Evolutionary conservation across 2,888 invertebrate species (phyloP).

Genomic region (Leucophenga montana): DNA sequence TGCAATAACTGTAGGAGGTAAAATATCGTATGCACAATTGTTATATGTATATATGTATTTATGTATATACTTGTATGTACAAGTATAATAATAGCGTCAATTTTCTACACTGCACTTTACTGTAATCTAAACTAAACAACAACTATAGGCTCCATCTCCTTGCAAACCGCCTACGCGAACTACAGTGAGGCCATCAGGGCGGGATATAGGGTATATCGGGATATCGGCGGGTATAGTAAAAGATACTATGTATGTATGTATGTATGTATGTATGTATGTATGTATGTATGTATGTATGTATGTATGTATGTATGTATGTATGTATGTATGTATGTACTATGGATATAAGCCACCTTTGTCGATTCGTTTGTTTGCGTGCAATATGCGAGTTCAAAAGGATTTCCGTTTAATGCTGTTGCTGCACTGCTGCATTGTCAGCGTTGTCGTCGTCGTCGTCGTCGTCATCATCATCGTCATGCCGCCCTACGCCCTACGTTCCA

Average conservation of each 20-base stretch:
- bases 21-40: background rate
- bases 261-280: background rate
- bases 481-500: background rate
- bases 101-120: constrained; percentile 52
- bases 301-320: background rate
- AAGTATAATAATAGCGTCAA: constrained; percentile 59
- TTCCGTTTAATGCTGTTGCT: constrained; percentile 60
- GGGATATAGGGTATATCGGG: too few relatives aligned
- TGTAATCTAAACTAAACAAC: constrained; percentile 19
- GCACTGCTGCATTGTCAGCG: too few relatives aligned
- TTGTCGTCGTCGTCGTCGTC: too few relatives aligned
- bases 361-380: constrained; percentile 53
- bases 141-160: background rate
- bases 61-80: too few relatives aligned
- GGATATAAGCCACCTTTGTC: background rate
- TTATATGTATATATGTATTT: too few relatives aligned
- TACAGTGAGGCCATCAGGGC: background rate
- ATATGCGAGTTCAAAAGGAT: constrained; percentile 63
- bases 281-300: background rate
- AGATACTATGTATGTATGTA: background rate
- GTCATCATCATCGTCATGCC: constrained; percentile 19
- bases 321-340: background rate
- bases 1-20: background rate
- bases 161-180: background rate
- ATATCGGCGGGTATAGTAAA: background rate